A percentile compares a stretch with the other conserved stretches of the same genome.
Evolutionary conservation across 2,113 vertebrate species (phyloP).

Genomic region (Edolisoma coerulescens): DNA sequence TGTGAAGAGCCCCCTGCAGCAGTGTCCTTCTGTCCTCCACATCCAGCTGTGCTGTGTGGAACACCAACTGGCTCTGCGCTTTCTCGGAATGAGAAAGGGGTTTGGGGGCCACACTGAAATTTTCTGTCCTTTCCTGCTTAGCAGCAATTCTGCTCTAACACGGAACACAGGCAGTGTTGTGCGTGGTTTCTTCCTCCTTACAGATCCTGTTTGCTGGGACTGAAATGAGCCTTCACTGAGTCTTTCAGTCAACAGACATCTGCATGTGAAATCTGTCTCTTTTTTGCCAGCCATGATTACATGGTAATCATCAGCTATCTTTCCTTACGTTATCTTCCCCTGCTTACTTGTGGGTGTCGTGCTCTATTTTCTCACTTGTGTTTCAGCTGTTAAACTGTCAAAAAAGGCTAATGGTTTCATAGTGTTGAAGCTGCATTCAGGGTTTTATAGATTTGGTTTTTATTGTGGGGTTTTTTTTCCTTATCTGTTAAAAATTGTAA

Average conservation of each 20-base stretch:
- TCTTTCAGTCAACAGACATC: background rate
- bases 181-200: background rate
- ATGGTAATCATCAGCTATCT: background rate
- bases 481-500: background rate
- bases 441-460: background rate
- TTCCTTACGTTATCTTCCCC: background rate
- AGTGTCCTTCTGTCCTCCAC: rapidly evolving
- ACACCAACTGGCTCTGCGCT: background rate
- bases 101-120: background rate
- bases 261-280: background rate
- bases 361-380: background rate
- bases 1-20: background rate
- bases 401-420: background rate
- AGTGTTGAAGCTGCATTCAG: background rate
- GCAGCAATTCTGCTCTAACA: background rate
- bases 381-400: constrained; percentile 4
- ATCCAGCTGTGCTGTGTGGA: background rate
- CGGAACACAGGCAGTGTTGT: background rate
- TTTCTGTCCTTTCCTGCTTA: background rate
- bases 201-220: background rate
- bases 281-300: background rate
- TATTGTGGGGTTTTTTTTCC: background rate
- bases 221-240: background rate
- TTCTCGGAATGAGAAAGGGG: rapidly evolving
- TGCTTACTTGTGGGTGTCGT: background rate